A percentile compares a stretch with the other conserved stretches of the same genome.
Conservation (phyloP, 1,140 invertebrate genomes). For the Drosophila punjabiensis region DNA sequence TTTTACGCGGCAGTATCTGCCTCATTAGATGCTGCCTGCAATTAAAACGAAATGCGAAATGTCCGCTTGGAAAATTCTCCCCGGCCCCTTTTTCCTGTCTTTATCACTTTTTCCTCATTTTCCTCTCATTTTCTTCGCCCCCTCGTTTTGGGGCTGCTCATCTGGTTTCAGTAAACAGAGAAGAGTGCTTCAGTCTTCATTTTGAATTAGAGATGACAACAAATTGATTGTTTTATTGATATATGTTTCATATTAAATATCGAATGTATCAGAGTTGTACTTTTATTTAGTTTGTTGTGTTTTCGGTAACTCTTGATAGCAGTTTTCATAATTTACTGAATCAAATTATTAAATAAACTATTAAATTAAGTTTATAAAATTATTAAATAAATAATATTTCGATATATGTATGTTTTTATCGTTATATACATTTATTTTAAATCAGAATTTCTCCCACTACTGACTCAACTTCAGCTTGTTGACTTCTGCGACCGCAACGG, state of each 20-base stretch:
- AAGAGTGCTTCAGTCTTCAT: slow-evolving; percentile 12
- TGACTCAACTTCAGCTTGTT: slow-evolving; percentile 27
- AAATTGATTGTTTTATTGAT: not conserved
- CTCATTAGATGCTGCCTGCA: slow-evolving; percentile 60
- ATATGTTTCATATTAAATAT: not conserved
- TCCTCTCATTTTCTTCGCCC: not conserved
- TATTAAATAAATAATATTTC: too few species aligned
- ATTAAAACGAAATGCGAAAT: slow-evolving; percentile 49
- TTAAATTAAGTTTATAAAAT: not conserved
- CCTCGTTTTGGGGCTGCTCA: not conserved
- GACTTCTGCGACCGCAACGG: slow-evolving; percentile 37
- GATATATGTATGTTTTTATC: not conserved
- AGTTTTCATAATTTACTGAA: not conserved
- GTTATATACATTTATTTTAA: not conserved
- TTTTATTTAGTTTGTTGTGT: not conserved
- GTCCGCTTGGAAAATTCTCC: slow-evolving; percentile 14
- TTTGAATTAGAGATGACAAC: not conserved
- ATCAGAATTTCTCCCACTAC: not conserved
- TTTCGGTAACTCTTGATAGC: not conserved
- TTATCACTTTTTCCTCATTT: slow-evolving; percentile 1
- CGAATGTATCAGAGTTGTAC: not conserved
- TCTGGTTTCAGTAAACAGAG: slow-evolving; percentile 20
- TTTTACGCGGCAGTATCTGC: slow-evolving; percentile 57
- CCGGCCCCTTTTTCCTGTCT: not conserved
- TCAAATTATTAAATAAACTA: too few species aligned